These are phyloP conservation scores for Cyprinodon diabolis DNA, from an alignment of 2,797 vertebrate genomes.

Conservation along the genomic window DNA sequence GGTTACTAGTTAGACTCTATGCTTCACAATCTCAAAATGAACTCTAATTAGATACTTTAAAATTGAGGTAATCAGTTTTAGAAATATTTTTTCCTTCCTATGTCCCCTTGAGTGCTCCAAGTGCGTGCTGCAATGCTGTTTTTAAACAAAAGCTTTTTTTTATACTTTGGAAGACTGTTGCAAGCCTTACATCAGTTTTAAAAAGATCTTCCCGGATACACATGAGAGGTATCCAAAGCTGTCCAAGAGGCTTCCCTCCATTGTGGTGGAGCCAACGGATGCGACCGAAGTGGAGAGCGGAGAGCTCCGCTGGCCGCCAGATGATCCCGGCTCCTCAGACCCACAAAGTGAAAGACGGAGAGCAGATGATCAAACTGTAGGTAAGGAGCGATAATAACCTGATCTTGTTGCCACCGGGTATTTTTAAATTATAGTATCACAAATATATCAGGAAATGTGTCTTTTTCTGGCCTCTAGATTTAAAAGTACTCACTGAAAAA, in stretches of 20 bases:
- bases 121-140: neutral
- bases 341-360: conserved; percentile 28
- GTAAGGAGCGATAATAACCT: conserved; percentile 34
- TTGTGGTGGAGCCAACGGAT: conserved; percentile 89
- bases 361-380: conserved; percentile 36
- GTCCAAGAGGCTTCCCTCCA: conserved; percentile 89
- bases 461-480: too few species aligned
- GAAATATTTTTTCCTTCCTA: neutral
- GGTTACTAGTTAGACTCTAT: too few species aligned
- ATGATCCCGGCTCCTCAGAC: conserved; percentile 82
- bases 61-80: neutral
- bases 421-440: too few species aligned
- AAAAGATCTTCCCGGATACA: conserved; percentile 84
- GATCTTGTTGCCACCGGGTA: neutral
- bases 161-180: neutral
- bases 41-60: neutral
- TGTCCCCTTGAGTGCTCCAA: neutral
- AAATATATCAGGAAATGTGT: too few species aligned
- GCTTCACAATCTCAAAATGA: too few species aligned
- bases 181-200: conserved; percentile 53
- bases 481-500: too few species aligned
- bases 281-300: conserved; percentile 88
- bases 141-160: neutral
- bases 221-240: conserved; percentile 89
- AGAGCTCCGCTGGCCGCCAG: conserved; percentile 91